Evolutionary conservation across 2,113 vertebrate species (phyloP), one percentile per base, ranked within the genome.

Genomic region (Aphyosemion australe): DNA sequence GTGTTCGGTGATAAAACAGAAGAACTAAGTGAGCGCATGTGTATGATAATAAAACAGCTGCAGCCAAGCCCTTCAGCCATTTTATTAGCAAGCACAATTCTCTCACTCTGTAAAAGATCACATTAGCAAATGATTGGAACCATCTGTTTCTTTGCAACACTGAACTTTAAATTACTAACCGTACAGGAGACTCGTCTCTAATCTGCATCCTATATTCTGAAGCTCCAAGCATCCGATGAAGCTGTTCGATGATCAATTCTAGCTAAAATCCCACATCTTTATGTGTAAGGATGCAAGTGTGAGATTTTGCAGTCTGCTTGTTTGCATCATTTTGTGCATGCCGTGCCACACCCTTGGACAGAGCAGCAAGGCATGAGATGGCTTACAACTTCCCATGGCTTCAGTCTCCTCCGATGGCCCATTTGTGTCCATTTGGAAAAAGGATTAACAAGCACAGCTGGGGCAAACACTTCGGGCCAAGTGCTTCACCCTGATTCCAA

Each of bases 371-470:
- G 67, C 16, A 26, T 26, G 50, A 61, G 54, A 69, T 57, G 60
- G 57, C 69, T 73, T 69, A 55, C 55, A 55, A 39, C 49, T 65
- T 39, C 72, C 51, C 60, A 60, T 20, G 69, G 52, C 73, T 72
- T 78, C 39, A 16, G 49, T 41, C 53, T 77, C 51, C 11, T 79
- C 52, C 71, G 63, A 61, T 71, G 64, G 73, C 74, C 52, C 1
- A 32, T 49, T 70, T 82, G 68, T 76, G 78, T 78, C 67, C 75
- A 45, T 65, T 67, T 67, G 69, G 64, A 60, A 51, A 72, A 63
- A 52, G 39, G 58, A 66, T 86, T 84, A 86, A 88, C 70, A 80
- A 84, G 68, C 75, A 66, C 80, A 88, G 83, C 81, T 88, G 84
- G 69, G 64, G 67, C 31, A 80, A 84, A 74, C 72, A 39, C 69